phyloP scores from a whole-genome alignment of 1,140 invertebrate genomes.

The Mizuhopecten yessoensis region DNA sequence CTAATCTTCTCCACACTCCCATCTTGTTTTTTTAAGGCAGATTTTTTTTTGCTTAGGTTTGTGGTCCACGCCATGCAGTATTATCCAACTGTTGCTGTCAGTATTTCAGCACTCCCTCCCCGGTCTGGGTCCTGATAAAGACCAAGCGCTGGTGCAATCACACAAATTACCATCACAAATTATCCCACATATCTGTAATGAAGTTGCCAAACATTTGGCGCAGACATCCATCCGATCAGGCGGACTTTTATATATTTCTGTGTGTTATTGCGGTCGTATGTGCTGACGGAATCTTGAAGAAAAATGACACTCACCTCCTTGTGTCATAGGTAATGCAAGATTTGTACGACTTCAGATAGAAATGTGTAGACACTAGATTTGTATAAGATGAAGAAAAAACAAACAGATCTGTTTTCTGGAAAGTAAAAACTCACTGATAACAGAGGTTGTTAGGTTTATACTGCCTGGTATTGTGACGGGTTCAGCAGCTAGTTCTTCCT shows the following conservation, averaged over 20 bases:
- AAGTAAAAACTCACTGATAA: background rate
- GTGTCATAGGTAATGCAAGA: conserved; percentile 7
- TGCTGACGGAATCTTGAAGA: conserved; percentile 32
- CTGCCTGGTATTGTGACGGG: background rate
- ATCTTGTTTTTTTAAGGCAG: background rate
- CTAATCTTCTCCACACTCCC: conserved; percentile 9
- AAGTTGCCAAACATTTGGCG: conserved; percentile 37
- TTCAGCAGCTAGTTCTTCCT: background rate
- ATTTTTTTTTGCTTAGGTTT: background rate
- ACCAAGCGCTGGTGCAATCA: background rate
- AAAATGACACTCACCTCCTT: conserved; percentile 25
- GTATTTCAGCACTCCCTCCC: conserved; percentile 24
- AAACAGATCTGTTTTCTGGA: background rate
- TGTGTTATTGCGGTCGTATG: conserved; percentile 17
- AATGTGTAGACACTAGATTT: no score
- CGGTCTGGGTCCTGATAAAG: conserved; percentile 10
- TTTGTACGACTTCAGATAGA: background rate
- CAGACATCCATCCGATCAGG: background rate
- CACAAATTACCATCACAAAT: conserved; percentile 28
- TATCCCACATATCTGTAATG: conserved; percentile 32
- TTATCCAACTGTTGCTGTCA: conserved; percentile 38
- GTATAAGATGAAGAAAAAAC: background rate
- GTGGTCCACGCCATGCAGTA: background rate
- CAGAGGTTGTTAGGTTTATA: background rate
- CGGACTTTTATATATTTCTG: conserved; percentile 16